Conservation (phyloP, 2,113 vertebrate species). For the Elephantulus edwardii region DNA sequence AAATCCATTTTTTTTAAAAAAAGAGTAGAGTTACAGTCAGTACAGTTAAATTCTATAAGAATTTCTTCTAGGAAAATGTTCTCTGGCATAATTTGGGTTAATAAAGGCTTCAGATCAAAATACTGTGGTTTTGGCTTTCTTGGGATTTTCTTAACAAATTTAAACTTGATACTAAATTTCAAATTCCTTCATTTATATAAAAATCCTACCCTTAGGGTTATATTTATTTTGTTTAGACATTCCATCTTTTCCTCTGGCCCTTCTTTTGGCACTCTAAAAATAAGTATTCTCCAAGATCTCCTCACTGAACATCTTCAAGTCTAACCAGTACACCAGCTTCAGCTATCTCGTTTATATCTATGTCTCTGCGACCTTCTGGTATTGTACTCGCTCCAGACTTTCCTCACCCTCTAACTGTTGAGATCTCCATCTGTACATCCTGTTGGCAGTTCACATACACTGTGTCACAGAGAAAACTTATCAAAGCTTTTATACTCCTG, state of each 20-base stretch:
- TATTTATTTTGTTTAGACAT: background rate
- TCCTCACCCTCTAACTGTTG: background rate
- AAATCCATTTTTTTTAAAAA: too few relatives aligned
- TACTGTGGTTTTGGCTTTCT: background rate
- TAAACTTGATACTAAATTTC: slow-evolving; percentile 19
- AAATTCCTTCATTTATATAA: slow-evolving; percentile 5
- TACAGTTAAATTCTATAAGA: background rate
- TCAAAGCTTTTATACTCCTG: background rate
- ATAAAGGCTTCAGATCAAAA: background rate
- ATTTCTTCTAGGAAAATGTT: background rate
- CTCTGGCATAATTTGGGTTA: slow-evolving; percentile 3
- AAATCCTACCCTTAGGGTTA: background rate
- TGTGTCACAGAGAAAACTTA: background rate
- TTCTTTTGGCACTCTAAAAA: background rate
- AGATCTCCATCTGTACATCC: background rate
- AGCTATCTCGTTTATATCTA: background rate
- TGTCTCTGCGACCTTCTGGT: background rate
- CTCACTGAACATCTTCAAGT: background rate
- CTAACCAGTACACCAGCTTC: background rate
- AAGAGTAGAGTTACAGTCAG: background rate
- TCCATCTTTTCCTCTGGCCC: background rate
- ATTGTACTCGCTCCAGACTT: background rate
- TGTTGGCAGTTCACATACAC: background rate
- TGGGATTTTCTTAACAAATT: background rate
- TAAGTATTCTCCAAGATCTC: background rate